Evolutionary conservation across 2,888 invertebrate genomes (phyloP).

Genomic region (Neoaliturus tenellus): DNA sequence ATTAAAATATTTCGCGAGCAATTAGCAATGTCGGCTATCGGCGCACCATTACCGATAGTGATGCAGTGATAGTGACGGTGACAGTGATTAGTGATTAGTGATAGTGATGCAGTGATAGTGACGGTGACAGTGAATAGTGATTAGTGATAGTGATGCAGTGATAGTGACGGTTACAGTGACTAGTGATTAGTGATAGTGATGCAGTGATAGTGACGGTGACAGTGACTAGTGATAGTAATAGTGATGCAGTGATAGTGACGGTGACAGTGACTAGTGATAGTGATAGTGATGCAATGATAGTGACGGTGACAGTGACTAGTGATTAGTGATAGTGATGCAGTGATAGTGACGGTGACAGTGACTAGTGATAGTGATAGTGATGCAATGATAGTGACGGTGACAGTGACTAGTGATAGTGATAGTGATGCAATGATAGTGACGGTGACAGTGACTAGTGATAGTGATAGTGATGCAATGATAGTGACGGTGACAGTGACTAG

Average conservation of each 20-base stretch:
- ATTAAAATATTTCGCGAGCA: constrained; percentile 26
- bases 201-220: too few species aligned
- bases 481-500: too few species aligned
- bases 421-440: not conserved
- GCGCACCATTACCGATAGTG: not conserved
- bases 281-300: not conserved
- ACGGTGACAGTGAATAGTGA: not conserved
- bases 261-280: not conserved
- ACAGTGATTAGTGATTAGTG: not conserved
- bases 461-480: not conserved
- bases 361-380: not conserved
- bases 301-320: too few species aligned
- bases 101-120: not conserved
- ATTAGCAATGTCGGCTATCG: not conserved
- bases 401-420: too few species aligned
- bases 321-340: not conserved
- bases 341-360: not conserved
- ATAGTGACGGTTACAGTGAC: not conserved
- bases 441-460: not conserved
- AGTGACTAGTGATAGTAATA: too few species aligned
- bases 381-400: too few species aligned
- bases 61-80: too few species aligned
- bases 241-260: not conserved
- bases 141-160: not conserved
- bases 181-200: not conserved